These are phyloP conservation scores for Etheostoma nigrum DNA, from an alignment of 2,797 vertebrate species.

Conservation along the genomic window DNA sequence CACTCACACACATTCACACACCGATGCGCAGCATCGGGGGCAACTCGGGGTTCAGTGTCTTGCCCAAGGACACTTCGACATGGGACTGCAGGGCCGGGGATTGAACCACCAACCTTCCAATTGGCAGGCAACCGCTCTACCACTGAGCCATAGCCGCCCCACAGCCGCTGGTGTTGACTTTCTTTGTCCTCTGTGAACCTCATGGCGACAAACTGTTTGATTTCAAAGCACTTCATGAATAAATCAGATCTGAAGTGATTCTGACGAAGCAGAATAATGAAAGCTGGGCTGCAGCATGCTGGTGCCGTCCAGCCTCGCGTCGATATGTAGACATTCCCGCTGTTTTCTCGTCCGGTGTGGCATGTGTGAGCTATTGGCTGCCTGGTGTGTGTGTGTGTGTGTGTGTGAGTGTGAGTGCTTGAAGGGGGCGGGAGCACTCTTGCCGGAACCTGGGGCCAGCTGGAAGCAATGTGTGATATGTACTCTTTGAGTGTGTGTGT, in stretches of 20 bases:
- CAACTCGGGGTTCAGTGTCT: too few species aligned
- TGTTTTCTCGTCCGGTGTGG: slow-evolving; percentile 53
- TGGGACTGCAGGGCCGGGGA: too few species aligned
- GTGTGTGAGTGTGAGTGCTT: slow-evolving; percentile 27
- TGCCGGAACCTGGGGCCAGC: slow-evolving; percentile 64
- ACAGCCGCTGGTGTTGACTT: not conserved
- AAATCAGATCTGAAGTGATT: slow-evolving; percentile 15
- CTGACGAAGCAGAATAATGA: slow-evolving; percentile 25
- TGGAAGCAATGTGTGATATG: slow-evolving; percentile 76
- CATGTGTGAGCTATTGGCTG: slow-evolving; percentile 56
- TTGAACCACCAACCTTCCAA: too few species aligned
- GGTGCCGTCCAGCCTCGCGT: slow-evolving; percentile 24
- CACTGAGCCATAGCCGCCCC: too few species aligned
- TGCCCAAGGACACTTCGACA: too few species aligned
- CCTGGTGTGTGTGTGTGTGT: slow-evolving; percentile 28
- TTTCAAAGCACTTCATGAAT: slow-evolving; percentile 3
- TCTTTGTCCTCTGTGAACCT: slow-evolving; percentile 11
- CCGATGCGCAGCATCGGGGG: too few species aligned
- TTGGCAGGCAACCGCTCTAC: too few species aligned
- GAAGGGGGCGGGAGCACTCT: slow-evolving; percentile 19
- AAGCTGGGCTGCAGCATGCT: slow-evolving; percentile 8
- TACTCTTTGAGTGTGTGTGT: slow-evolving; percentile 49
- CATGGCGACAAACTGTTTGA: not conserved
- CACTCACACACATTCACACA: too few species aligned
- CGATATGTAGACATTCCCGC: slow-evolving; percentile 50